Evolutionary conservation across 2,888 invertebrate genomes (phyloP).

Genomic region (Prostheceraeus crozeri): DNA sequence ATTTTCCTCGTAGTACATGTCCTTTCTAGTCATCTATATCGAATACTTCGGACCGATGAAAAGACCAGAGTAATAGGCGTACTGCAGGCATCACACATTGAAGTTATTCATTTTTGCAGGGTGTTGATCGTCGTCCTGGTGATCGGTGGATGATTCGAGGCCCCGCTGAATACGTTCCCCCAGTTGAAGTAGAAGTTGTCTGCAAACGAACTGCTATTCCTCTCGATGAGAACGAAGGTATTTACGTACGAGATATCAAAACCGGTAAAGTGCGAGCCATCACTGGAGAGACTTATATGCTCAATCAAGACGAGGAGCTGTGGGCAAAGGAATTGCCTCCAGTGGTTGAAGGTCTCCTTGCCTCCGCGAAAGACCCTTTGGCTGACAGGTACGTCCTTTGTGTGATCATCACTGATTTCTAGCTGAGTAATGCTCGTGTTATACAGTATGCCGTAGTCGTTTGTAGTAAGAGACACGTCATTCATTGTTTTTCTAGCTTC

Average conservation of each 20-base stretch:
- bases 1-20: no score
- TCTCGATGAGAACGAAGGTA: conserved; percentile 59
- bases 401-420: no score
- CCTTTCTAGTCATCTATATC: no score
- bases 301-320: conserved; percentile 47
- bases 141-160: conserved; percentile 60
- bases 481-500: no score
- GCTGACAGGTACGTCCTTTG: conserved; percentile 58
- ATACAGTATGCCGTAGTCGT: no score
- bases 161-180: conserved; percentile 59
- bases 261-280: conserved; percentile 54
- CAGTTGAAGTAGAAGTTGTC: conserved; percentile 59
- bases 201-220: conserved; percentile 57
- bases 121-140: conserved; percentile 57
- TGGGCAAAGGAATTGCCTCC: conserved; percentile 47
- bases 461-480: no score
- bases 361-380: conserved; percentile 54
- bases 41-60: no score
- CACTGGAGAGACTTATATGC: conserved; percentile 51
- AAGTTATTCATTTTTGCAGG: no score
- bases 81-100: no score
- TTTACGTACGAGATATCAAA: conserved; percentile 59
- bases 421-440: no score
- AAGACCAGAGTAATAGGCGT: no score
- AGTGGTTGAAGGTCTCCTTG: conserved; percentile 46